These are phyloP conservation scores for Amiota minor DNA, from an alignment of 2,888 invertebrate species.

Conservation along the genomic window DNA sequence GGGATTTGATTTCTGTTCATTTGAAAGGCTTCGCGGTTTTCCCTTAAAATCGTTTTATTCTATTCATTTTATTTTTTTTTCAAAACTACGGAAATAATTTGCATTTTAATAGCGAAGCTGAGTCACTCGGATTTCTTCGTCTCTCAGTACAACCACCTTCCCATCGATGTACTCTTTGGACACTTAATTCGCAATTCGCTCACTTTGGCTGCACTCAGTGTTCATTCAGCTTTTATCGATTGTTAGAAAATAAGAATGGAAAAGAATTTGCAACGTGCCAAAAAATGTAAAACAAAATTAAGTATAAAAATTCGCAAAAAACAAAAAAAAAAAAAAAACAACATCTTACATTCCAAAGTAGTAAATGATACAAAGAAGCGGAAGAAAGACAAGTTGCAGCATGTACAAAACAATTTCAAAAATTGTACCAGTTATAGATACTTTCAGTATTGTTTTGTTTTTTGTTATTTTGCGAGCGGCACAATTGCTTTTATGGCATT, in stretches of 20 bases:
- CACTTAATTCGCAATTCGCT: too few relatives aligned
- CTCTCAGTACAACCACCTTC: background rate
- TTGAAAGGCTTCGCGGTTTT: background rate
- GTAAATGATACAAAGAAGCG: conserved; percentile 9
- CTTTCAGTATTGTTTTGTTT: background rate
- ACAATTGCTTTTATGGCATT: conserved; percentile 26
- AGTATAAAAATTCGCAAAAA: background rate
- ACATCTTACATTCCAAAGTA: conserved; percentile 23
- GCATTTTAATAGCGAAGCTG: conserved; percentile 19
- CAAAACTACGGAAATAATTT: conserved; percentile 23
- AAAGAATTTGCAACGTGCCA: conserved; percentile 22
- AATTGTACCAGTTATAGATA: conserved; percentile 22
- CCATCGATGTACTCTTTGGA: background rate
- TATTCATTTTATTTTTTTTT: too few relatives aligned
- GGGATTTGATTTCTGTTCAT: background rate
- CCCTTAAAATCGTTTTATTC: too few relatives aligned
- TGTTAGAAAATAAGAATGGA: conserved; percentile 24
- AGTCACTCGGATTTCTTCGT: conserved; percentile 1
- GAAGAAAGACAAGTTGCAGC: conserved; percentile 23
- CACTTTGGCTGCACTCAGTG: too few relatives aligned
- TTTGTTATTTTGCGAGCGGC: conserved; percentile 20
- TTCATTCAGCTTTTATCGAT: conserved; percentile 19
- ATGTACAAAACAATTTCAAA: background rate
- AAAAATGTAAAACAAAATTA: conserved; percentile 21
- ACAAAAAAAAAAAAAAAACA: background rate